Conservation (phyloP, 2,797 vertebrate species). For the Manis javanica region DNA sequence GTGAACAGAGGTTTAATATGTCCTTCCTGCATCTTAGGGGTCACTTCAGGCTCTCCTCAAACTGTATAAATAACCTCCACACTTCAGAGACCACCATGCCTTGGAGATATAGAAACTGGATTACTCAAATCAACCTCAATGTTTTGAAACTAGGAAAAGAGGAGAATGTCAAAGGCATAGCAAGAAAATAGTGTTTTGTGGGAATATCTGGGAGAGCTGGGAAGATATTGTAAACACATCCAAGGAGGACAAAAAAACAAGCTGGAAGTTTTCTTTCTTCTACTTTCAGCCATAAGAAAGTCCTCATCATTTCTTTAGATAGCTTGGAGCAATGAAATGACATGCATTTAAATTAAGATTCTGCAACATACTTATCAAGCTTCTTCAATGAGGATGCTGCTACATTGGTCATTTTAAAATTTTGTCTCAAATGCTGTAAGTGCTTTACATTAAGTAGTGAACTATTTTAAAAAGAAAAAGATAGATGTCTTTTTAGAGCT, state of each 20-base stretch:
- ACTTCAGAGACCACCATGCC: background rate
- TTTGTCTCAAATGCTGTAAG: background rate
- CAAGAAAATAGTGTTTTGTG: background rate
- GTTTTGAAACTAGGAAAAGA: background rate
- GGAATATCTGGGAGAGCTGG: background rate
- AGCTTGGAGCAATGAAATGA: background rate
- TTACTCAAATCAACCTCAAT: background rate
- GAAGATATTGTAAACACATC: background rate
- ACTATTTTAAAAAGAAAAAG: slow-evolving; percentile 46
- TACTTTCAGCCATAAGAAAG: background rate
- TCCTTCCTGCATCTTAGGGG: background rate
- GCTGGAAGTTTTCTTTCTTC: background rate
- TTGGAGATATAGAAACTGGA: background rate
- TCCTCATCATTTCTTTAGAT: background rate
- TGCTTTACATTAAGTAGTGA: background rate
- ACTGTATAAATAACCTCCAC: background rate
- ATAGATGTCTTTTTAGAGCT: slow-evolving; percentile 50
- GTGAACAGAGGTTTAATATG: background rate
- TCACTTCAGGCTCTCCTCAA: background rate
- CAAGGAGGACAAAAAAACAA: background rate
- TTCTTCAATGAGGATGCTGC: background rate
- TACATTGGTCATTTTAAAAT: background rate
- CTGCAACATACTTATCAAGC: background rate
- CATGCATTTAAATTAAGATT: slow-evolving; percentile 47
- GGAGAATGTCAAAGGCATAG: accelerated